Conservation (phyloP, 2,797 vertebrate species). For the Tapera naevia region DNA sequence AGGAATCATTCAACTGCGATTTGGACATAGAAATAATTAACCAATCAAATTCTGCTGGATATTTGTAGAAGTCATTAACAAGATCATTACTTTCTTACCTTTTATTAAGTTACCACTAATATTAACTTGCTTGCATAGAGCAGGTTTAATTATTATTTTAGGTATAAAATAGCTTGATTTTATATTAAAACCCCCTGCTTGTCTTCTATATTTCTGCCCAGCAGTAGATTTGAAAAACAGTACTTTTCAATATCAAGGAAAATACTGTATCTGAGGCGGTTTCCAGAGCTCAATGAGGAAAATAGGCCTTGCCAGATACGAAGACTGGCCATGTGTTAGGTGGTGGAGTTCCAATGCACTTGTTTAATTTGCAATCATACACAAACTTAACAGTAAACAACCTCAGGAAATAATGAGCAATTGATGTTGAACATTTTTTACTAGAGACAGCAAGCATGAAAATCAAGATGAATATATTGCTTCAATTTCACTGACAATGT, state of each 20-base stretch:
- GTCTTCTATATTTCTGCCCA: background rate
- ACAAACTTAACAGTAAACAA: constrained; percentile 60
- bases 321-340: background rate
- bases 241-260: background rate
- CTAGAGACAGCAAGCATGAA: constrained; percentile 50
- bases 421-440: constrained; percentile 64
- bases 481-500: constrained; percentile 58
- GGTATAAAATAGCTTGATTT: background rate
- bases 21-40: background rate
- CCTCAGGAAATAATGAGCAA: constrained; percentile 39
- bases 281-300: background rate
- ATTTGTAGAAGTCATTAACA: background rate
- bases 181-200: background rate
- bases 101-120: background rate
- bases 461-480: constrained; percentile 60
- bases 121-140: background rate
- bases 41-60: background rate
- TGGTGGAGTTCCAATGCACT: background rate
- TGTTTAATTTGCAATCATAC: constrained; percentile 59
- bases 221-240: background rate
- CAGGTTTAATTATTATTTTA: background rate
- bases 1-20: background rate
- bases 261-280: background rate
- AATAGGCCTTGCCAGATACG: background rate
- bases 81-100: background rate